A percentile compares a stretch with the other conserved stretches of the same genome.
These are phyloP conservation scores for Lagenorhynchus albirostris DNA, from an alignment of 2,113 vertebrate genomes.

Conservation along the genomic window DNA sequence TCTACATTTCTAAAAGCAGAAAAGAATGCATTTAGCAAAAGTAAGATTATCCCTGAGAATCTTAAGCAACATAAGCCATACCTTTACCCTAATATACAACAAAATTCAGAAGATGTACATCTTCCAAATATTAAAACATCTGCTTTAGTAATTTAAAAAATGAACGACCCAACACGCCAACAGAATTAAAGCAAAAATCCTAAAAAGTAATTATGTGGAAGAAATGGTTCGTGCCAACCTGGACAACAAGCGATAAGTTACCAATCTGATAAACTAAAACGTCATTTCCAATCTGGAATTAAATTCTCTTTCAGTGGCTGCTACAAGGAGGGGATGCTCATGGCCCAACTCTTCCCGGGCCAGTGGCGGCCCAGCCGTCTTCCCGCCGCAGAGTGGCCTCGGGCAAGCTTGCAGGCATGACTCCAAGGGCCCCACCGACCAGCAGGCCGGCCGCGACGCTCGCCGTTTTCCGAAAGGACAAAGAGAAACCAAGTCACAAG, in stretches of 20 bases:
- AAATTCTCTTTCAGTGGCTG: slow-evolving; percentile 81
- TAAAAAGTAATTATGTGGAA: slow-evolving; percentile 71
- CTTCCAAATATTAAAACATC: slow-evolving; percentile 65
- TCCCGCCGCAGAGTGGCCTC: slow-evolving; percentile 37
- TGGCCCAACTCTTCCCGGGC: slow-evolving; percentile 6
- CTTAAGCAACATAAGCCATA: slow-evolving; percentile 75
- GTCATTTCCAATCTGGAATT: slow-evolving; percentile 98
- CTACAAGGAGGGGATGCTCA: slow-evolving; percentile 55
- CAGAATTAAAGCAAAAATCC: slow-evolving; percentile 80
- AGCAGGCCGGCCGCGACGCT: not conserved
- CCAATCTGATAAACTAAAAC: slow-evolving; percentile 98
- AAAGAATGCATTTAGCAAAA: slow-evolving; percentile 64
- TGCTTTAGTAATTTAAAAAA: slow-evolving; percentile 53
- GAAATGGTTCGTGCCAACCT: slow-evolving; percentile 86
- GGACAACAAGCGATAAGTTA: slow-evolving; percentile 92
- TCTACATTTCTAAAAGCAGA: slow-evolving; percentile 69
- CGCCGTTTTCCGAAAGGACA: slow-evolving; percentile 16
- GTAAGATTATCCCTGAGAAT: slow-evolving; percentile 86
- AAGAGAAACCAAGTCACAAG: slow-evolving; percentile 37
- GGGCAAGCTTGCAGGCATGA: not conserved
- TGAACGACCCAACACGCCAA: slow-evolving; percentile 62
- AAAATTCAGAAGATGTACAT: slow-evolving; percentile 66
- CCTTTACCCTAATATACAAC: slow-evolving; percentile 73
- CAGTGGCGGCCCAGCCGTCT: slow-evolving; percentile 49
- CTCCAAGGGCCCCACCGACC: not conserved